Evolutionary conservation across 2,113 vertebrate genomes (phyloP), one percentile per base, ranked within the genome.

Genomic region (Fulica atra): DNA sequence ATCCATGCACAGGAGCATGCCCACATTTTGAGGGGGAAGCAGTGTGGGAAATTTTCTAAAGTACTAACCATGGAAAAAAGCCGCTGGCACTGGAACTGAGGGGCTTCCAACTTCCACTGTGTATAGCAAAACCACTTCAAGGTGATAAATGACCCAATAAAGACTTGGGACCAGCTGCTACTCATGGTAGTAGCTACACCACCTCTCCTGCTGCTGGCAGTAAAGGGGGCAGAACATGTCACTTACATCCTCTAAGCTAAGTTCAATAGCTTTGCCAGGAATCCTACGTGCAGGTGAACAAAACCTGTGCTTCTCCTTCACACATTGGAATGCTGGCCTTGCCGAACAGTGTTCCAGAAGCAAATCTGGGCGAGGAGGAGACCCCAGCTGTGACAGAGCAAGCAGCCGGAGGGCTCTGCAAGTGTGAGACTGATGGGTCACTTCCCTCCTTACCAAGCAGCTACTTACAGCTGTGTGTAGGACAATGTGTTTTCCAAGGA

Each of bases 351-450:
- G 40, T 18, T 77, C 44, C 54, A 65, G 44, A 48, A 29, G 17
- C 8, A 44, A 64, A 78, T 54, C 17, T 83, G 38, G 57, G 56
- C 33, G n/a, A 78, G 65, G n/a, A 86, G 54, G 16, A 83, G 54
- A 73, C 5, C 24, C 6, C 36, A 83, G 64, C 13, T 78, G 35
- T 1, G 8, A 33, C 24, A 53, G 42, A 64, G 44, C n/a, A 66
- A 51, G 48, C 17, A 19, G 11, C 2, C 29, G 10, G 20, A n/a
- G 40, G 35, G 31, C 54, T 26, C 16, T 0, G 0, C 53, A 68
- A 21, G 19, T 3, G 9, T 38, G 64, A 74, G 44, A 24, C 2
- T 8, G n/a, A 26, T n/a, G 35, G 42, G 35, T 38, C 29, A 10
- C 25, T 71, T 64, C n/a, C 31, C 63, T 64, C 56, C 28, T 15